Base-by-base conservation (phyloP, 2,113 vertebrate genomes). In the Sylvilagus bachmani region DNA sequence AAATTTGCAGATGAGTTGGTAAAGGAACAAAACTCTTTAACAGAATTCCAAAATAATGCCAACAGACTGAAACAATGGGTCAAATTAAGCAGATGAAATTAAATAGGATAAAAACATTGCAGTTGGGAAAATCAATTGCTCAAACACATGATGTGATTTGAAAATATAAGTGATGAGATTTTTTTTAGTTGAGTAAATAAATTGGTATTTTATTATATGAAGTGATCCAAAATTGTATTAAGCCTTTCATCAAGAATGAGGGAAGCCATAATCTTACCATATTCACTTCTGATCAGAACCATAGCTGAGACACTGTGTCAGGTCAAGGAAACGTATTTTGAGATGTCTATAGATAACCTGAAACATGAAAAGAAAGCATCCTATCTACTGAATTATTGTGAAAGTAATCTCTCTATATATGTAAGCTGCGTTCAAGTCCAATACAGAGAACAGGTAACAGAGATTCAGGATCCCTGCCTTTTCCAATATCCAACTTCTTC, bases 141-240 rank as follows among this genome's bases (percentile, higher is more conserved):
- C 25, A 1, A 62, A 14, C 58, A 66, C 2, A 89, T 38, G 22
- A 51, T 33, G 5, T 80, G 7, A 95, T 69, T 86, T 38, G 19
- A 89, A 91, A 86, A 77, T 10, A 86, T 62, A 17, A 83, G 14
- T 61, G 64, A 82, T 53, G 86, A 89, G 44, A 36, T 61, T 89
- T 84, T 61, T 74, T 7, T 58, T 51, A 81, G 66, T 44, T 44
- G 2, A 82, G 25, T 70, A 89, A 91, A 53, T 49, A 66, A 91
- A 51, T 33, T 67, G 61, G 51, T 6, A 82, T 24, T 21, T 2
- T 1, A 44, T 22, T 71, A 2, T 61, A 24, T 58, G 16, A 82
- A 79, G 36, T 49, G 16, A 64, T 3, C 24, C 62, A 73, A 77
- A 27, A 6, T 5, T 89, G 2, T 27, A 53, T 49, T 49, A 85